Evolutionary conservation across 2,113 vertebrate species (phyloP).

Genomic region (Gobiocypris rarus): DNA sequence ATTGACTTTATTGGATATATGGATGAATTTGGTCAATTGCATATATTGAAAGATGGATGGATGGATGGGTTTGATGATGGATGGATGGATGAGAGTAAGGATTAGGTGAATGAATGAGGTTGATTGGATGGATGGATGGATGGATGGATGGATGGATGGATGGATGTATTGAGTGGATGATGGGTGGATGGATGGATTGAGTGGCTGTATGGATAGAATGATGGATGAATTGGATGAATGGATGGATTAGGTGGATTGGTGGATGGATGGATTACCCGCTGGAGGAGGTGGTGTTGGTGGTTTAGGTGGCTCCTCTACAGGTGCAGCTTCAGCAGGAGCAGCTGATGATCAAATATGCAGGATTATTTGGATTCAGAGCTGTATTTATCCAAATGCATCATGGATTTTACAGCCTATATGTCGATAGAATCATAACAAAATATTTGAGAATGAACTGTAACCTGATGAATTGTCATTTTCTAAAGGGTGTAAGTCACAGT

Average conservation of each 20-base stretch:
- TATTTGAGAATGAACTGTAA: background rate
- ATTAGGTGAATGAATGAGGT: background rate
- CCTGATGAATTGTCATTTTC: background rate
- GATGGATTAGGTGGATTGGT: background rate
- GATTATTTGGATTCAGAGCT: background rate
- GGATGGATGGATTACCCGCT: conserved; percentile 65
- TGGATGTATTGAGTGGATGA: background rate
- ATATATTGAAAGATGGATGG: background rate
- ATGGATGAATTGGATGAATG: background rate
- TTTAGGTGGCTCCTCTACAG: conserved; percentile 69
- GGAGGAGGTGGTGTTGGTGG: conserved; percentile 71
- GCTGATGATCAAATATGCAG: conserved; percentile 59
- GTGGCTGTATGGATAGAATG: background rate
- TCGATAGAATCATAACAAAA: background rate
- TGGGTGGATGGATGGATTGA: background rate
- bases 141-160: background rate
- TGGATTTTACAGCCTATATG: background rate
- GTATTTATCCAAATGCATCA: background rate
- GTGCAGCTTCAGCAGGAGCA: conserved; percentile 66
- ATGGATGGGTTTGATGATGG: background rate
- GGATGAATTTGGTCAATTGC: background rate
- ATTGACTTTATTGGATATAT: background rate
- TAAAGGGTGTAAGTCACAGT: background rate
- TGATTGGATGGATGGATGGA: background rate
- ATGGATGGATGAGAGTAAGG: background rate